Evolutionary conservation across 2,888 invertebrate genomes (phyloP).

Genomic region (Aradus depressus): DNA sequence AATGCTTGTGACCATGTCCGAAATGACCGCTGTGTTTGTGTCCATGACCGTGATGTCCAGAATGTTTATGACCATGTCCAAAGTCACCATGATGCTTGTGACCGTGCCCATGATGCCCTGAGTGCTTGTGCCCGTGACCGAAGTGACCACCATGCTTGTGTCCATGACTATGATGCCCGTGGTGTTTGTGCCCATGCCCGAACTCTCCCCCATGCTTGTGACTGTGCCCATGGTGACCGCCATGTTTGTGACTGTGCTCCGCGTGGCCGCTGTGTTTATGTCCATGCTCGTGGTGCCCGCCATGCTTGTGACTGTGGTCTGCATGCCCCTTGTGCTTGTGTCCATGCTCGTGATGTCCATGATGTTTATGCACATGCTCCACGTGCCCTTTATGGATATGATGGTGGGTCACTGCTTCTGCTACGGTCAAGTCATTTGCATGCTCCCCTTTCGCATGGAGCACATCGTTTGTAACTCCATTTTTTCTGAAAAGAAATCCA

Average conservation of each 20-base stretch:
- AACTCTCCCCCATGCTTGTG: constrained; percentile 31
- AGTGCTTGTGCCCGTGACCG: constrained; percentile 30
- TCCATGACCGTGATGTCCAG: constrained; percentile 30
- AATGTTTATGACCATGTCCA: constrained; percentile 29
- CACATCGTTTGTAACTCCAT: too few relatives aligned
- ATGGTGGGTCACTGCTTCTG: constrained; percentile 29
- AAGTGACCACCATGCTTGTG: constrained; percentile 29
- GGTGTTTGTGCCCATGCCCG: constrained; percentile 31
- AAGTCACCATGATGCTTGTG: constrained; percentile 31
- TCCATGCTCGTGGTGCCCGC: constrained; percentile 29
- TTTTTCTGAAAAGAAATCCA: too few relatives aligned
- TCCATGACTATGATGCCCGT: constrained; percentile 28
- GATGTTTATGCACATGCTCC: constrained; percentile 29
- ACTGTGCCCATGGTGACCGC: constrained; percentile 30
- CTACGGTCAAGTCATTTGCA: constrained; percentile 25
- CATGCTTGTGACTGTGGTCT: constrained; percentile 30
- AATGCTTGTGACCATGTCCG: constrained; percentile 37
- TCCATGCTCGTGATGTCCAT: constrained; percentile 29
- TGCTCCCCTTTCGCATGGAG: too few relatives aligned
- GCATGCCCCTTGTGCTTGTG: constrained; percentile 30
- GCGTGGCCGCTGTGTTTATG: constrained; percentile 32
- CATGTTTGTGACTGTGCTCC: constrained; percentile 31
- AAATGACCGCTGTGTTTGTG: constrained; percentile 32
- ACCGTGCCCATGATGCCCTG: constrained; percentile 29
- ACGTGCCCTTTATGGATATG: constrained; percentile 29